Percentiles rank a stretch among this genome's conserved stretches.
phyloP scores from a whole-genome alignment of 2,888 invertebrate species.

The Lepeophtheirus nordmannii region DNA sequence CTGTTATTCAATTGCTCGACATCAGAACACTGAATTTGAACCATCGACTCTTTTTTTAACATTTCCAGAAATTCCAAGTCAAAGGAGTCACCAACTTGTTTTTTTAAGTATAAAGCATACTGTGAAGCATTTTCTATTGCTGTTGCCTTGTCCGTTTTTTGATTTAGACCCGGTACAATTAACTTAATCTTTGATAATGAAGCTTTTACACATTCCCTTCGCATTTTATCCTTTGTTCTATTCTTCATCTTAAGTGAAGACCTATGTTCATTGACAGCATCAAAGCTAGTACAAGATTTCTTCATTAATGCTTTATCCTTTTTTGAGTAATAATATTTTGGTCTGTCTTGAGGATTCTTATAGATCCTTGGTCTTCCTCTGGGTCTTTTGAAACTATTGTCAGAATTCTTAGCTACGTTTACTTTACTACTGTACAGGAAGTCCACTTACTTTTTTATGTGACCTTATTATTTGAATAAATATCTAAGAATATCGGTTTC shows the following conservation, averaged over 20 bases:
- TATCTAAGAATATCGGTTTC: no score
- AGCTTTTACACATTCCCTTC: neutral
- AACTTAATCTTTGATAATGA: neutral
- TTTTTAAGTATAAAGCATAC: neutral
- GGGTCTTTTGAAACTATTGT: neutral
- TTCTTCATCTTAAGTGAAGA: neutral
- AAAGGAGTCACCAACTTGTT: neutral
- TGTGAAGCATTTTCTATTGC: neutral
- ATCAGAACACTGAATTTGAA: no score
- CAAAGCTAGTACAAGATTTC: neutral
- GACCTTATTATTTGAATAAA: no score
- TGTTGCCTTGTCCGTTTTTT: neutral
- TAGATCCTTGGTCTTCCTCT: neutral
- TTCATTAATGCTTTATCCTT: neutral
- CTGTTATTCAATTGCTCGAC: no score
- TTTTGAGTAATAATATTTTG: neutral
- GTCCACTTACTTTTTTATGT: no score
- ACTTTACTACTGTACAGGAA: no score
- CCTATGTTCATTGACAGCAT: neutral
- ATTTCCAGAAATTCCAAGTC: neutral
- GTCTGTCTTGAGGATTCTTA: neutral
- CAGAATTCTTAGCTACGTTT: neutral
- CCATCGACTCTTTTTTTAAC: no score
- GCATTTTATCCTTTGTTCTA: neutral
- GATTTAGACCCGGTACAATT: neutral